These are phyloP conservation scores for Chlorops oryzae DNA, from an alignment of 1,140 invertebrate species.

Conservation along the genomic window DNA sequence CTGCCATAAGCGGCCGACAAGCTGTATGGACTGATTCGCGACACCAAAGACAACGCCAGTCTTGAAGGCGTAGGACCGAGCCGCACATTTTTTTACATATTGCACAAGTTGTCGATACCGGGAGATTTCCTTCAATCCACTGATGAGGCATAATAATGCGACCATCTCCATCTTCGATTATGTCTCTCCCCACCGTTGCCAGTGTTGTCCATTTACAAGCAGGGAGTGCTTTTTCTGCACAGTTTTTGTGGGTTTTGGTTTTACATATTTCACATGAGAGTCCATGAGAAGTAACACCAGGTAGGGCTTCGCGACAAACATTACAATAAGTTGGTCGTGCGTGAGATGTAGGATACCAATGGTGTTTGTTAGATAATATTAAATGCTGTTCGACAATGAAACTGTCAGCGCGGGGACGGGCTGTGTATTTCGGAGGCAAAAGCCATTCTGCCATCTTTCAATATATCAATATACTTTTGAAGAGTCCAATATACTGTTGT, in stretches of 20 bases:
- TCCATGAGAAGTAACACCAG: constrained; percentile 87
- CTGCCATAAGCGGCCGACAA: constrained; percentile 68
- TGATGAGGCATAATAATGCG: constrained; percentile 93
- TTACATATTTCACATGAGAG: constrained; percentile 96
- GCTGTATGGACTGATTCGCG: constrained; percentile 83
- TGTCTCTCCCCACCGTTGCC: constrained; percentile 85
- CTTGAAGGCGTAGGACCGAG: constrained; percentile 87
- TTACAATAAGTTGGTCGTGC: constrained; percentile 94
- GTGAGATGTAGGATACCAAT: constrained; percentile 86
- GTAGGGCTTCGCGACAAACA: constrained; percentile 86
- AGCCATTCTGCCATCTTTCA: too few species aligned
- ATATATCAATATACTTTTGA: too few species aligned
- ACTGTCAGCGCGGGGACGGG: constrained; percentile 51
- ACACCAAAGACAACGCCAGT: constrained; percentile 95
- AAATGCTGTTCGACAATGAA: constrained; percentile 58
- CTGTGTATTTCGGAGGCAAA: too few species aligned
- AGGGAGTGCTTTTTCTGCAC: constrained; percentile 82
- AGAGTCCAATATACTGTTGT: too few species aligned
- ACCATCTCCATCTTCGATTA: constrained; percentile 88
- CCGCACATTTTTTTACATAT: constrained; percentile 97
- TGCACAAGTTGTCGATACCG: constrained; percentile 86
- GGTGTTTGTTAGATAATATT: constrained; percentile 80
- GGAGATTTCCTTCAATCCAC: constrained; percentile 96
- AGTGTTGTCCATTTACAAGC: constrained; percentile 97
- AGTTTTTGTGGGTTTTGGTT: constrained; percentile 92